Percentiles rank a stretch among this genome's conserved stretches.
Evolutionary conservation across 2,113 vertebrate genomes (phyloP).

Genomic region (Gymnobelideus leadbeateri): DNA sequence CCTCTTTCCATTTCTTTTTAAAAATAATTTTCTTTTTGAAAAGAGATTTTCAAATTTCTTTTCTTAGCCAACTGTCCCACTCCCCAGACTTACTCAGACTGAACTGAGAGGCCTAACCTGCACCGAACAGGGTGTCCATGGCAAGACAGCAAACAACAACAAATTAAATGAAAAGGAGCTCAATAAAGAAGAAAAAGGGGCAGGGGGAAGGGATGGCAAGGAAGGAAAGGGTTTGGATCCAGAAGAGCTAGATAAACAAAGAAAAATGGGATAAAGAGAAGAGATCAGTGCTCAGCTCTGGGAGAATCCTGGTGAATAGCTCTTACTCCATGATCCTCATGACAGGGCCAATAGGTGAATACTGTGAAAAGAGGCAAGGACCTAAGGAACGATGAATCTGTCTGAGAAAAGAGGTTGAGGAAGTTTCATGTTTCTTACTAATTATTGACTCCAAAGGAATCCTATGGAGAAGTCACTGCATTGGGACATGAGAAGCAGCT

Average conservation of each 20-base stretch:
- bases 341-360: neutral
- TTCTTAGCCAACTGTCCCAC: neutral
- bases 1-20: neutral
- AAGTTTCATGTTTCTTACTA: neutral
- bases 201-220: neutral
- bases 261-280: neutral
- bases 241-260: neutral
- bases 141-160: neutral
- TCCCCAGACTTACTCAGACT: neutral
- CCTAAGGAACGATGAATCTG: neutral
- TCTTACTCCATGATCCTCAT: neutral
- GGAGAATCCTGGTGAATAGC: neutral
- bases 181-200: neutral
- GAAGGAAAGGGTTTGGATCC: neutral
- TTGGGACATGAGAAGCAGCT: neutral
- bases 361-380: neutral
- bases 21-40: constrained; percentile 6
- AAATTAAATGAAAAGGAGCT: neutral
- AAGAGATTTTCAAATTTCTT: neutral
- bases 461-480: neutral
- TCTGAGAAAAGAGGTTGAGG: neutral
- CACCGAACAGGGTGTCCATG: neutral
- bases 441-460: neutral
- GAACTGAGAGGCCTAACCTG: neutral
- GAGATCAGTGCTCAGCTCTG: neutral